Evolutionary conservation across 2,113 vertebrate species (phyloP), one percentile per base, ranked within the genome.

Genomic region (Nibea albiflora): DNA sequence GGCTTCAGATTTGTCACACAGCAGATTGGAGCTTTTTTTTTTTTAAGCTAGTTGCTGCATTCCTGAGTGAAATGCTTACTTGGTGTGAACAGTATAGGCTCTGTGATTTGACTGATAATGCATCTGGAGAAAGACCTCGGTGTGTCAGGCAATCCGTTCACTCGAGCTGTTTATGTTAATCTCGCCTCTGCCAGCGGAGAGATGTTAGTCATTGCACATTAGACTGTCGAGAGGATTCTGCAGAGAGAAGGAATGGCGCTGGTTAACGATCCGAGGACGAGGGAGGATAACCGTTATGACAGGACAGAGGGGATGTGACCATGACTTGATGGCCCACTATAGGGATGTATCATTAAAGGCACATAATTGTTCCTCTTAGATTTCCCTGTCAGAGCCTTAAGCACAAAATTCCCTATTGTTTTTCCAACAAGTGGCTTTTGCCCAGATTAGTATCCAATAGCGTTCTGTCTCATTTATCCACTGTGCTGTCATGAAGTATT

Each of bases 151-250:
- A 63, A 61, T n/a, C 44, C 2, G 0, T 62, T 57, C 4, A 7
- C 56, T 64, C 35, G 16, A 12, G 57, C 54, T 73, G 76, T 76
- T 78, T 80, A 76, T 78, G 85, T 63, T 85, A 80, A 88, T 88
- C 57, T 70, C 72, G 66, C 47, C 56, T 22, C 56, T 71, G 56
- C 58, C 2, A 11, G 47, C 24, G 0, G 10, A 67, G 77, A 69
- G 28, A 67, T 58, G 49, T 16, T 16, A 76, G 76, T 66, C 74
- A 84, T 83, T 81, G 67, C 31, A 71, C 31, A 57, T 73, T 50
- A 76, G 66, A 52, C 35, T 67, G 50, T 42, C 14, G 73, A 65
- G 71, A 31, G 78, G 53, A 80, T 80, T 65, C 65, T 73, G 76
- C 5, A 2, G 69, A 73, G 75, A 78, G 28, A 31, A 66, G 7